Evolutionary conservation across 2,888 invertebrate species (phyloP), one percentile per base, ranked within the genome.

Genomic region (Crocallis elinguaria): DNA sequence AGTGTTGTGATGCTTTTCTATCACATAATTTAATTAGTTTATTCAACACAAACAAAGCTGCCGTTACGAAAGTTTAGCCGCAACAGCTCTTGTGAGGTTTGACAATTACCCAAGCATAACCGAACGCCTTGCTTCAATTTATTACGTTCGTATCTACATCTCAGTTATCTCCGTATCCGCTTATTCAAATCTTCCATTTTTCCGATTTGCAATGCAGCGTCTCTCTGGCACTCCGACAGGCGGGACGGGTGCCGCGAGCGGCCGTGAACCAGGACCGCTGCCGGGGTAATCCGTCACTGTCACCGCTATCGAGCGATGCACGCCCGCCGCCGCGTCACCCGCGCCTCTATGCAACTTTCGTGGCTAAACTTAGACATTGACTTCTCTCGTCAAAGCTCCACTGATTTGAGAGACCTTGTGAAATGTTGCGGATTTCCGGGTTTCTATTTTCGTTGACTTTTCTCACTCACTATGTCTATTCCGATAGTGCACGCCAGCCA

Each of bases 231-330:
- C 64, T 45, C 64, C 64, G 65, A 57, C 58, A 14, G 67, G 60
- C 62, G 66, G 58, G 19, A 9, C 42, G 66, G 75, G 60, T 66
- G 73, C 72, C 27, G 33, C 16, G 19, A n/a, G 67, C 80, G 84
- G 82, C 83, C 84, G 84, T 88, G 88, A 88, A 88, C 79, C 88
- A 54, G 84, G 80, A 84, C 84, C 84, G 87, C 86, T 84, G 78
- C 84, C 32, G 77, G 73, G 84, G 90, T 83, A 75, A 87, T 87
- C 86, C 76, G 73, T 87, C 86, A 86, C 82, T 84, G 86, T 86
- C 86, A 79, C 66, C 78, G 83, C 77, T 86, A 86, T 86, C 86
- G 85, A 86, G 75, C 86, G 84, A 73, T 82, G 83, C 83, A 83
- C 79, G 78, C 77, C 74, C 76, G 73, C 61, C 69, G 25, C 33